phyloP scores from a whole-genome alignment of 2,113 vertebrate species.

The Emydocephalus ijimae region DNA sequence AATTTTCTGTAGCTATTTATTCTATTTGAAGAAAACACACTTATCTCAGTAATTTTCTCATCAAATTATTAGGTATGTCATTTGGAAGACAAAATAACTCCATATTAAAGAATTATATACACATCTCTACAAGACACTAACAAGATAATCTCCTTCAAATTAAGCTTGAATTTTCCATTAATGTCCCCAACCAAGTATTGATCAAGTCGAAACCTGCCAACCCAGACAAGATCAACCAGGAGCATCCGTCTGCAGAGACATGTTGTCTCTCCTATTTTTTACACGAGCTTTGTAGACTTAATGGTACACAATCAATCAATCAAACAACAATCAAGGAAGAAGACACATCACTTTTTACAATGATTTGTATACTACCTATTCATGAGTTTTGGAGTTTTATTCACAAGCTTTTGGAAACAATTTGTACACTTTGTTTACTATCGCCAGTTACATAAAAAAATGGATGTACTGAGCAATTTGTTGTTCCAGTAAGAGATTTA shows the following conservation, averaged over 20 bases:
- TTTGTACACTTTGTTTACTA: background rate
- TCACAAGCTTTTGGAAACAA: background rate
- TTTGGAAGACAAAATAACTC: background rate
- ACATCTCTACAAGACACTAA: background rate
- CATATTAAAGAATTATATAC: slow-evolving; percentile 11
- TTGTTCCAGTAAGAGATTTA: background rate
- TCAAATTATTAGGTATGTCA: slow-evolving; percentile 9
- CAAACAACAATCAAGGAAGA: background rate
- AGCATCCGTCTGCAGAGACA: background rate
- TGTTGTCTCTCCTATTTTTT: background rate
- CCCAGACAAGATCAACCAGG: background rate
- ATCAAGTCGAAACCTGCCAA: background rate
- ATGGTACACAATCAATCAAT: background rate
- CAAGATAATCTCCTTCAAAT: background rate
- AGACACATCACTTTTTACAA: background rate
- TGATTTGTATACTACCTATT: background rate
- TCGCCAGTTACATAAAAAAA: background rate
- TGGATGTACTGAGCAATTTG: background rate
- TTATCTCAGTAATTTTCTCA: slow-evolving; percentile 16
- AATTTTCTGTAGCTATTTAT: slow-evolving; percentile 19
- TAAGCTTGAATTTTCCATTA: background rate
- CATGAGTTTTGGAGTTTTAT: background rate
- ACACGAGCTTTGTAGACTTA: background rate
- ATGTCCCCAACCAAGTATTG: background rate
- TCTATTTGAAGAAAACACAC: slow-evolving; percentile 14